Evolutionary conservation across 37 sponge, comb jelly and placozoan genomes (phyloP), one percentile per base, ranked within the genome.

Genomic region (Geodia barretti): DNA sequence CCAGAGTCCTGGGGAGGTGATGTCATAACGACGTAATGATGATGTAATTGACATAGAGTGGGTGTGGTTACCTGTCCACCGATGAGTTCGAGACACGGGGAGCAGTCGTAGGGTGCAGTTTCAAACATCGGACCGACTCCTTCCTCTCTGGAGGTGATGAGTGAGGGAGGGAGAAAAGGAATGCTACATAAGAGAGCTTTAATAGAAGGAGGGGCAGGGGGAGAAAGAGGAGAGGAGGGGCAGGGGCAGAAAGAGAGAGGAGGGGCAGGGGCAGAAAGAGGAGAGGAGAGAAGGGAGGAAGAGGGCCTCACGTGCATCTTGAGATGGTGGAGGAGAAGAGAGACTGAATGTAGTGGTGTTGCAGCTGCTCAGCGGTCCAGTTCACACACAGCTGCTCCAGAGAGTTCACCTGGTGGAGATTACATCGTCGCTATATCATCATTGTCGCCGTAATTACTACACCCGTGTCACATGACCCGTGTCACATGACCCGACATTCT

Each of bases 381-480:
- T 94, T 94, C 14, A 88, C 78, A 59, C 92, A 91, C 24, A 94
- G 73, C 60, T 90, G 92, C 59, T 88, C 95, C 71, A 94, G 73
- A 24, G 91, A 79, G 58, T 90, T 90, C 28, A 34, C 64, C 91
- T 91, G 47, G 1, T 29, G 34, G 34, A 68, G 33, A 68, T 20
- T 17, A 14, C 54, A n/a, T n/a, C n/a, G n/a, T n/a, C n/a, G n/a
- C n/a, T n/a, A n/a, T n/a, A n/a, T n/a, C n/a, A n/a, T n/a, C n/a
- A n/a, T n/a, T n/a, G n/a, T n/a, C n/a, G n/a, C n/a, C n/a, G n/a
- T n/a, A n/a, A n/a, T n/a, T n/a, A n/a, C n/a, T n/a, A n/a, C n/a
- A n/a, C n/a, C n/a, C n/a, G n/a, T n/a, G n/a, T n/a, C n/a, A n/a
- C n/a, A n/a, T n/a, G n/a, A n/a, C n/a, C n/a, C n/a, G n/a, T n/a